Evolutionary conservation across 2,113 vertebrate species (phyloP).

Genomic region (Sporophila hypoxantha): DNA sequence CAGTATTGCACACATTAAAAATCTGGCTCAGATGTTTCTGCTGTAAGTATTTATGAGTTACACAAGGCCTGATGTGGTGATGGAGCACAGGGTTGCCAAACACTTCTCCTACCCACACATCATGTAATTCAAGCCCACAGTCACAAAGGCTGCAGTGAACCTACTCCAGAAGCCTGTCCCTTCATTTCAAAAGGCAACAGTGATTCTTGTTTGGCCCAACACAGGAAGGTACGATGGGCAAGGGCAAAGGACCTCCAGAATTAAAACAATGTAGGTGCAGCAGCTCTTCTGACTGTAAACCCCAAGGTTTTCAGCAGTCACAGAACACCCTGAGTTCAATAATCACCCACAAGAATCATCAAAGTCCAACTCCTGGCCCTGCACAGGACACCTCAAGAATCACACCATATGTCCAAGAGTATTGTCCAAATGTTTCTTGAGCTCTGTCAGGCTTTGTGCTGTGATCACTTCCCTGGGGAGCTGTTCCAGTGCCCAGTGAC

Average conservation of each 20-base stretch:
- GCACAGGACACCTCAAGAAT: not conserved
- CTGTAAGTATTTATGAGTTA: not conserved
- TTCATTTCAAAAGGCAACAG: not conserved
- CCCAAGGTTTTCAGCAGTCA: not conserved
- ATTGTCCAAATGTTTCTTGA: not conserved
- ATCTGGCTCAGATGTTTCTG: not conserved
- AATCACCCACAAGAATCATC: not conserved
- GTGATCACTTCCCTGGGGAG: not conserved
- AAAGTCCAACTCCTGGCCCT: not conserved
- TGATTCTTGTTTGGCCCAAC: not conserved
- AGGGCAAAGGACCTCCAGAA: not conserved
- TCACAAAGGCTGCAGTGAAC: not conserved
- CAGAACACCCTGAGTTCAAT: not conserved
- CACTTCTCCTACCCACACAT: not conserved
- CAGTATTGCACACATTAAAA: not conserved
- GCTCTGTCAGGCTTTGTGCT: not conserved
- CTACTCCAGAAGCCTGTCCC: not conserved
- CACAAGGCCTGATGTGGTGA: not conserved
- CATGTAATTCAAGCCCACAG: not conserved
- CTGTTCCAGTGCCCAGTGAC: not conserved
- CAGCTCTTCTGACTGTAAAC: not conserved
- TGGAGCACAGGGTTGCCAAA: not conserved
- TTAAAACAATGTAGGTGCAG: not conserved
- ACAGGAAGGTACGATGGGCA: not conserved
- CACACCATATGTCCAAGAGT: not conserved